Evolutionary conservation across 2,113 vertebrate genomes (phyloP).

Genomic region (Notechis scutatus): DNA sequence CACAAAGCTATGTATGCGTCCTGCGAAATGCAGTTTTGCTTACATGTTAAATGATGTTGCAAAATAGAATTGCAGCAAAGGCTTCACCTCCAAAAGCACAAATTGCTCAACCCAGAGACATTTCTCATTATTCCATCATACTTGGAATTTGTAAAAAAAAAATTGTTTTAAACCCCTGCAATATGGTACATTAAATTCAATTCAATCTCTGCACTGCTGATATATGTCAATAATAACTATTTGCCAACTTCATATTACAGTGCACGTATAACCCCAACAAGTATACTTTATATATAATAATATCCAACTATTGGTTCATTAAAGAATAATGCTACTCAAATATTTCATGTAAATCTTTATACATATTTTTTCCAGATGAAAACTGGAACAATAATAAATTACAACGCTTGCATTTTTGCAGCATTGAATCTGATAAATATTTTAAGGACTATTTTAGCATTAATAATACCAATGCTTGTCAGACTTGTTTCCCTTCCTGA

Average conservation of each 20-base stretch:
- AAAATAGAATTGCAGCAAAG: background rate
- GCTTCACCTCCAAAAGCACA: background rate
- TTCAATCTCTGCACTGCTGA: background rate
- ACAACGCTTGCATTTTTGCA: slow-evolving; percentile 3
- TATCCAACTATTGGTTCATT: background rate
- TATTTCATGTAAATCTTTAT: background rate
- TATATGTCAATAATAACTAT: fast-evolving
- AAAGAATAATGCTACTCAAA: background rate
- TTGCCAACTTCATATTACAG: slow-evolving; percentile 14
- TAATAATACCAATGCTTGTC: background rate
- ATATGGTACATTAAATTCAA: background rate
- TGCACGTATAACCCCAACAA: background rate
- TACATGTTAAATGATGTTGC: background rate
- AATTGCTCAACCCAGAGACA: background rate
- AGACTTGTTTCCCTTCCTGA: background rate
- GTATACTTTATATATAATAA: background rate
- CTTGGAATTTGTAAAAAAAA: background rate
- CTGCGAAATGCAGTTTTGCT: background rate
- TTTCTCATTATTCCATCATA: background rate
- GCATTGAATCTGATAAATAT: background rate
- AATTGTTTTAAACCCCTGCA: background rate
- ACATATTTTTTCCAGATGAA: slow-evolving; percentile 10
- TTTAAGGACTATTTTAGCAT: background rate
- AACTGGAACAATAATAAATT: background rate
- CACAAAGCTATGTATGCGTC: background rate